Base-by-base conservation (phyloP, 2,113 vertebrate genomes). In the Egretta garzetta region DNA sequence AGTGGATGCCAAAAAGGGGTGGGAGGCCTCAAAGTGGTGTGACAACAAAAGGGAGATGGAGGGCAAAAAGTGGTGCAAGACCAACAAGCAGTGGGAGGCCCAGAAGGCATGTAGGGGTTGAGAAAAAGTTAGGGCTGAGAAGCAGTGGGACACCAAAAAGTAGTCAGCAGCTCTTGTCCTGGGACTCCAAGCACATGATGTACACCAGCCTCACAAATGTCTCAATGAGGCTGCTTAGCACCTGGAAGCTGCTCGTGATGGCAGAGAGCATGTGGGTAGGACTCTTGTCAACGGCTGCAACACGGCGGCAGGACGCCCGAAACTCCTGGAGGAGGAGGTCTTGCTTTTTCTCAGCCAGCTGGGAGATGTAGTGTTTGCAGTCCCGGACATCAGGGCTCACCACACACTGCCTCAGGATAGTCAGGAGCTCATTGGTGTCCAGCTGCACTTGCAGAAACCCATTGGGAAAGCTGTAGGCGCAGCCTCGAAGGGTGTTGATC, bases 271-370 rank as follows among this genome's bases (percentile, higher is more conserved):
- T 99, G 84, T 98, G 99, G 17, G 99, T 99, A 5, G 99, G 99
- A 86, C 99, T 99, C 98, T 99, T 99, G 98, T 99, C 99, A 2
- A 99, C 99, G 0, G 99, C 99, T 33, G 99, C 99, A 96, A 99
- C 99, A 2, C 99, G 98, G 71, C 99, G 99, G 95, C 99, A 99
- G 23, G 99, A 99, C 1, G 99, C 99, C 93, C 99, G 98, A 70
- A 99, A 99, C 98, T 99, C 99, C 91, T 98, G 98, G 94, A 99
- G 98, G 28, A 99, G 98, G 45, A 99, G 97, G 96, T 99, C 99
- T 66, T 99, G 99, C 96, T 99, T 99, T 97, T 99, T 99, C 93
- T 99, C 99, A 9, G 98, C 96, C 91, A 99, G 98, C 96, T 99
- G 98, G 68, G 99, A 98, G 56, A 99, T 98, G 32, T 99, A 99